Percentiles rank a stretch among this genome's conserved stretches.
Conservation (phyloP, 2,888 invertebrate species). For the Nycteola revayana region DNA sequence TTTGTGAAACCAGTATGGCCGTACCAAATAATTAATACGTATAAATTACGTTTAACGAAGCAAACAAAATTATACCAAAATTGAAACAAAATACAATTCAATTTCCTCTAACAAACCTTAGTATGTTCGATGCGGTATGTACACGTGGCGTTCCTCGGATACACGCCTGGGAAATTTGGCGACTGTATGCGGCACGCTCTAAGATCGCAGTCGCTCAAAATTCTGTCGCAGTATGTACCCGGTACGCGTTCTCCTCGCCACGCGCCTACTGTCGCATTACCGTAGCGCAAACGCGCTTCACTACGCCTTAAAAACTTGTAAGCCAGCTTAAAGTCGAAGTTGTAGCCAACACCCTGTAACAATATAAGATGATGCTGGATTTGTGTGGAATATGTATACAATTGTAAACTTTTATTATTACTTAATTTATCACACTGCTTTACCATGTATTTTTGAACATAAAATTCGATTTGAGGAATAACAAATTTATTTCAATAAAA, state of each 20-base stretch:
- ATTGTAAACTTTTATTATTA: too few species aligned
- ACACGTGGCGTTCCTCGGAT: conserved; percentile 93
- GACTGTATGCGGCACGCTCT: conserved; percentile 89
- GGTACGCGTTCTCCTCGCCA: conserved; percentile 89
- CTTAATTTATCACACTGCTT: too few species aligned
- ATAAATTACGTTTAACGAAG: too few species aligned
- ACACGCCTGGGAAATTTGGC: conserved; percentile 95
- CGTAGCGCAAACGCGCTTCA: conserved; percentile 89
- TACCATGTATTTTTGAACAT: too few species aligned
- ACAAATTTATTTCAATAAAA: too few species aligned
- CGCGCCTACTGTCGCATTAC: conserved; percentile 86
- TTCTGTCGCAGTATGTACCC: conserved; percentile 90
- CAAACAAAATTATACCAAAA: too few species aligned
- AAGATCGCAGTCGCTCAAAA: conserved; percentile 89
- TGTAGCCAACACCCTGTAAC: conserved; percentile 86
- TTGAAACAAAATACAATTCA: too few species aligned
- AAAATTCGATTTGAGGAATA: too few species aligned
- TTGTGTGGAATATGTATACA: too few species aligned
- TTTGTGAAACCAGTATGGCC: too few species aligned
- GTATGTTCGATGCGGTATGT: conserved; percentile 87
- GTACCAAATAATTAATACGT: too few species aligned
- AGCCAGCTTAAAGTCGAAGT: conserved; percentile 91
- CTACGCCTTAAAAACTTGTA: conserved; percentile 91
- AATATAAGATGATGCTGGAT: background rate
- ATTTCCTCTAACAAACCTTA: conserved; percentile 57